These are phyloP conservation scores for Falco columbarius DNA, from an alignment of 2,797 vertebrate genomes.

Conservation along the genomic window DNA sequence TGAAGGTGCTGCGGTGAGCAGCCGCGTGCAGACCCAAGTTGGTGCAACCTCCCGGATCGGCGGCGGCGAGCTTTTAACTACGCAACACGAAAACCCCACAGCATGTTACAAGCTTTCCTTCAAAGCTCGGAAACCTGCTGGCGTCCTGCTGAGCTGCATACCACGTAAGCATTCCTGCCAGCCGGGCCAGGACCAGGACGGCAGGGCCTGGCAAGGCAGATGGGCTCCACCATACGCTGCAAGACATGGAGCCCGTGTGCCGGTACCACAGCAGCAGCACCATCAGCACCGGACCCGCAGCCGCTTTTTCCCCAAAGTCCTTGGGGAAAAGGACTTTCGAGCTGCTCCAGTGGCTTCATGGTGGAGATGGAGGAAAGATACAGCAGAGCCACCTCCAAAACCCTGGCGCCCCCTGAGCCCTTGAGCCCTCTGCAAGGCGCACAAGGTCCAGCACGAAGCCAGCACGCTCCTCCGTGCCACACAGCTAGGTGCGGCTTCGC, in stretches of 20 bases:
- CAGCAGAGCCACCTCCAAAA: background rate
- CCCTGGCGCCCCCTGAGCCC: background rate
- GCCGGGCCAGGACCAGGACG: background rate
- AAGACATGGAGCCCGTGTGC: background rate
- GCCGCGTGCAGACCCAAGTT: fast-evolving
- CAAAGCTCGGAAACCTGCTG: conserved; percentile 40
- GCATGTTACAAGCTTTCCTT: background rate
- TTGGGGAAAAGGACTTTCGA: background rate
- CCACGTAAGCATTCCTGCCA: conserved; percentile 50
- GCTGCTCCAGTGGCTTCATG: background rate
- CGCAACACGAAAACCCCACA: background rate
- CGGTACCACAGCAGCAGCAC: background rate
- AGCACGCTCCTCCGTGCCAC: background rate
- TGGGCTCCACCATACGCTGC: background rate
- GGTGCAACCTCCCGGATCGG: background rate
- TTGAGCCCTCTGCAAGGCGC: background rate
- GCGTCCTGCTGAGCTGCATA: conserved; percentile 18
- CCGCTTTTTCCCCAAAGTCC: background rate
- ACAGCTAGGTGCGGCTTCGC: background rate
- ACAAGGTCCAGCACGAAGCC: background rate
- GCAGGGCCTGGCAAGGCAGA: background rate
- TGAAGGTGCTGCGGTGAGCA: fast-evolving
- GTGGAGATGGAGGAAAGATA: background rate
- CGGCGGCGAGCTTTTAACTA: background rate
- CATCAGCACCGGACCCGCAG: background rate